A percentile compares a stretch with the other conserved stretches of the same genome.
These are phyloP conservation scores for Eristalis arbustorum DNA, from an alignment of 2,888 invertebrate genomes.

Conservation along the genomic window DNA sequence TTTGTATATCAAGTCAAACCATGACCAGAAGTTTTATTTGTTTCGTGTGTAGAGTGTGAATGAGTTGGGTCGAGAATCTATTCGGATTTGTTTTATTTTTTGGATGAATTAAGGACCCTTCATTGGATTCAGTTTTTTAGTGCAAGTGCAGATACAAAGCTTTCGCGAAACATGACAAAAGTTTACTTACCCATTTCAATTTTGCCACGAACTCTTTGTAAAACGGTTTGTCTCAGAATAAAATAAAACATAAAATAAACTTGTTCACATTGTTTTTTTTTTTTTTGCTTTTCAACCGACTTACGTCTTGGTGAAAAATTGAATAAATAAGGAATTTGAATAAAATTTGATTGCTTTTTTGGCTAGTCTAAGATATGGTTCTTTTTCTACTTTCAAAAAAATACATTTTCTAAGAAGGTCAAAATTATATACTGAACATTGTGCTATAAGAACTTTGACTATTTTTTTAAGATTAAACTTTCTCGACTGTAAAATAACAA, in stretches of 20 bases:
- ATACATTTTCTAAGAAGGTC: background rate
- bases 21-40: conserved; percentile 74
- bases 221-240: background rate
- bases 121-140: background rate
- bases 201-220: background rate
- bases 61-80: conserved; percentile 22
- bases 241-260: background rate
- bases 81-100: conserved; percentile 19
- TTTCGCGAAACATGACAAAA: conserved; percentile 16
- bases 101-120: conserved; percentile 1
- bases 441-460: conserved; percentile 19
- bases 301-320: background rate
- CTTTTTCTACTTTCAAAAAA: background rate
- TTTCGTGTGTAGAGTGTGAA: conserved; percentile 42
- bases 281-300: background rate
- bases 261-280: background rate
- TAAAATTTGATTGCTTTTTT: background rate
- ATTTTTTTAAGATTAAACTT: background rate
- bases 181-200: conserved; percentile 38
- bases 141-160: conserved; percentile 49
- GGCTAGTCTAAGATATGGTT: background rate
- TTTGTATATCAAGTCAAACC: conserved; percentile 73
- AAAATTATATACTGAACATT: background rate
- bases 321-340: background rate
- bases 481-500: background rate